Conservation (phyloP, 1,140 invertebrate genomes). For the Euschistus heros region DNA sequence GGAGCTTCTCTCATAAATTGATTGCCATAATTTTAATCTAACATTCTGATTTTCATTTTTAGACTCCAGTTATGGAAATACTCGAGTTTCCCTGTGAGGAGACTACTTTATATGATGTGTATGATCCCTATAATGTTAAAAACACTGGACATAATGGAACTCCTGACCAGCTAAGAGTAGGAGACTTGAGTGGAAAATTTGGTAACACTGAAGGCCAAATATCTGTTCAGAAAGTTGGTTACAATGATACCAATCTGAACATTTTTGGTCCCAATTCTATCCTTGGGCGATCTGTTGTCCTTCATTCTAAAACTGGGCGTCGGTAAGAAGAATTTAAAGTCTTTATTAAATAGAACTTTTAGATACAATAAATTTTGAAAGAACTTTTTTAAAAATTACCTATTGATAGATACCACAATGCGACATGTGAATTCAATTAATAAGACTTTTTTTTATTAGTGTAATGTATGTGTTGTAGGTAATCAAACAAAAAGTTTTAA, state of each 20-base stretch:
- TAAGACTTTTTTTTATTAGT: constrained; percentile 12
- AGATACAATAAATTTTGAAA: no score
- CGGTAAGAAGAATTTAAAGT: background rate
- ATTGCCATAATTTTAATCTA: background rate
- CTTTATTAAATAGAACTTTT: no score
- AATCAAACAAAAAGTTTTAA: no score
- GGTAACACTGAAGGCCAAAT: constrained; percentile 53
- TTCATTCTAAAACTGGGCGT: constrained; percentile 56
- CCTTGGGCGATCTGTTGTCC: constrained; percentile 75
- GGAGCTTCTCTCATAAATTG: background rate
- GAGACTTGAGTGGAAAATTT: constrained; percentile 84
- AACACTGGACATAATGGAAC: constrained; percentile 40
- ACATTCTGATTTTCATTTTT: constrained; percentile 19
- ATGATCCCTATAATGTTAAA: constrained; percentile 52
- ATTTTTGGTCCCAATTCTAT: constrained; percentile 75
- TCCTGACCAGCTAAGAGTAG: constrained; percentile 77
- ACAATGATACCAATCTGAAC: constrained; percentile 74
- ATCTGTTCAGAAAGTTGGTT: constrained; percentile 37
- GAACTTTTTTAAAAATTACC: no score
- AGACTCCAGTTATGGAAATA: constrained; percentile 67
- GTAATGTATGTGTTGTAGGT: background rate
- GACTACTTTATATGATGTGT: constrained; percentile 66
- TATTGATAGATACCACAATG: no score
- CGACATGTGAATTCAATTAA: no score
- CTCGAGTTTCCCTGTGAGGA: constrained; percentile 80